Evolutionary conservation across 2,113 vertebrate species (phyloP), one percentile per base, ranked within the genome.

Genomic region (Pimephales promelas): DNA sequence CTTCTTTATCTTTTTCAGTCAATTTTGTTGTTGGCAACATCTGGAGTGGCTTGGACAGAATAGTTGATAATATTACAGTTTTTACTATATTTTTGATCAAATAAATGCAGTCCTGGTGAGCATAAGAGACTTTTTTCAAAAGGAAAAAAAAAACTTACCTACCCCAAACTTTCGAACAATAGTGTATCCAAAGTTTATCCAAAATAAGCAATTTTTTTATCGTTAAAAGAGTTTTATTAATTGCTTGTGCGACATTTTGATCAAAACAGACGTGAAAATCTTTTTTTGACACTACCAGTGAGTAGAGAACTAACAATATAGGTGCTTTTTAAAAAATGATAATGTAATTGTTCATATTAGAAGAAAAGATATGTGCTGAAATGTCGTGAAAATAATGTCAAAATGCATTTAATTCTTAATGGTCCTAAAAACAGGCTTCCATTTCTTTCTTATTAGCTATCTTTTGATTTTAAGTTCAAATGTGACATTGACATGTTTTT

Each of bases 401-500:
- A 1, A 34, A 28, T 36, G n/a, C 31, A 5, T 66, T 18, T 31
- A 20, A 34, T 66, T 36, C 20, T 68, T 68, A 18, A 3, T 28
- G 45, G 26, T 64, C 5, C 6, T 64, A 64, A 64, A 54, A 64
- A 31, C 61, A 64, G 5, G 28, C 40, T 40, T 40, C 8, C 3
- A 18, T 47, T 47, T 62, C 0, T 28, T 68, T 68, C 64, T 68
- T 40, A 34, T 7, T 22, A 6, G 24, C 45, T 45, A 45, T 71
- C 11, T 20, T 66, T 43, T 24, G 36, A 43, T 70, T 70, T 43
- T 43, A 20, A 70, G 20, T n/a, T 16, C 1, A 71, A 45, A 43
- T 47, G 70, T 47, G 70, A 26, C 70, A 45, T 26, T 71, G 68
- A 71, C 40, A 24, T 71, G 70, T 24, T 14, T 14, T 72, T 72